Evolutionary conservation across 2,113 vertebrate genomes (phyloP), one percentile per base, ranked within the genome.

Genomic region (Seriola quinqueradiata): DNA sequence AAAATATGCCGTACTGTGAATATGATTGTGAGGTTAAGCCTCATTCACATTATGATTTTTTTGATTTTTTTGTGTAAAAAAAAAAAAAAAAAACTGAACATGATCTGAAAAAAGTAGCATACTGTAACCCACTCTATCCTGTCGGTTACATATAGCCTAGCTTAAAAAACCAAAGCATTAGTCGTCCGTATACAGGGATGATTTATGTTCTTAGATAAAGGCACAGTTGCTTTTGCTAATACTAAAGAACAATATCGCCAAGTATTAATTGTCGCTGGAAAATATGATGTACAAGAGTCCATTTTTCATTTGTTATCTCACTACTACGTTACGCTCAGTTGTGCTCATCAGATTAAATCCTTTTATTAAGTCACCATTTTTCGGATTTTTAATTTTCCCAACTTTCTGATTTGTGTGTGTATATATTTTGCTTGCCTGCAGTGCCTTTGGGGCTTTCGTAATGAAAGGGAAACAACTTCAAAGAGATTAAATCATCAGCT

Each of bases 401-500:
- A 73, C 79, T 84, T 82, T 78, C 70, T 83, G 79, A 76, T 92
- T 83, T 90, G 82, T 55, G 61, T n/a, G 68, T 81, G 34, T 72
- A 19, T 85, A 36, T 88, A 76, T 92, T 93, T 82, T 81, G 58
- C 79, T 71, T 81, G 79, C 87, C 75, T 80, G 85, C 50, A 28
- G 79, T 75, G 89, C 85, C 79, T 64, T 73, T 36, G 73, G 70
- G 57, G 57, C 66, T 81, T 92, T 90, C 77, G 79, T 90, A 91
- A 94, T 94, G 64, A 94, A 94, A 94, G 78, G 70, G 85, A 91
- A 90, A 89, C 71, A 76, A 87, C 87, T 91, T 95, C 91, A 94
- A 93, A 93, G 86, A 94, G 91, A 92, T 94, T 88, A 93, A 89
- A 82, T 92, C 90, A 92, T 93, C 92, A 89, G 82, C 86, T 87